Evolutionary conservation across 2,797 vertebrate species (phyloP).

Genomic region (Miichthys miiuy): DNA sequence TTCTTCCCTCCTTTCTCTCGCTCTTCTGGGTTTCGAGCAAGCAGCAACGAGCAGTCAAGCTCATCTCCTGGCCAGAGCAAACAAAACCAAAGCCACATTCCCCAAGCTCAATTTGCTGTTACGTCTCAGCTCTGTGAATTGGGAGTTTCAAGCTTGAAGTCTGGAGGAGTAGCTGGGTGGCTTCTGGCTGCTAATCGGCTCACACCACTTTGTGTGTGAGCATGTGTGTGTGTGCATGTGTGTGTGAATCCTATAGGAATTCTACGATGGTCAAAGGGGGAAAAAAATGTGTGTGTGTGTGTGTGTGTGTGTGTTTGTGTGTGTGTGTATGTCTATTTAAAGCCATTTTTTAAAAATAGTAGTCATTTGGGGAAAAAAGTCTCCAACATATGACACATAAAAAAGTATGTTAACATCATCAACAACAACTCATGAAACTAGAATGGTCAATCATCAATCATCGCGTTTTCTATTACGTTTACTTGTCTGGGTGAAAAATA

Average conservation of each 20-base stretch:
- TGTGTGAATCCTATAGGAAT: neutral
- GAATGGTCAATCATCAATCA: neutral
- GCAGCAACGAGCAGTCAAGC: slow-evolving; percentile 87
- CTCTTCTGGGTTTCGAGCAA: slow-evolving; percentile 79
- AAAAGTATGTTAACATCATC: neutral
- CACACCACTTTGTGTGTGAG: slow-evolving; percentile 50
- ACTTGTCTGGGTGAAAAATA: neutral
- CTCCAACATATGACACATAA: neutral
- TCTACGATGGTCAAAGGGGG: neutral
- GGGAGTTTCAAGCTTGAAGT: slow-evolving; percentile 83
- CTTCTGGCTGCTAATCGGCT: slow-evolving; percentile 77
- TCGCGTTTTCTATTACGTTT: neutral
- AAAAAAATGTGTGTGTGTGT: neutral
- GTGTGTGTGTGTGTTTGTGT: neutral
- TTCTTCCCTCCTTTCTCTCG: slow-evolving; percentile 64
- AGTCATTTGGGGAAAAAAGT: neutral
- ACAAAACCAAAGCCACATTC: slow-evolving; percentile 89
- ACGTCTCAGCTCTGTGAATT: slow-evolving; percentile 87
- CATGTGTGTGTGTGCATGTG: slow-evolving; percentile 30
- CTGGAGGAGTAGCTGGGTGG: slow-evolving; percentile 80
- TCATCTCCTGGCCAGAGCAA: slow-evolving; percentile 90
- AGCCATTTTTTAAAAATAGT: neutral
- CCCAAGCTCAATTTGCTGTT: slow-evolving; percentile 90
- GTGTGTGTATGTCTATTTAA: neutral
- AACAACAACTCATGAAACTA: neutral